These are phyloP conservation scores for Xylota segnis DNA, from an alignment of 2,888 invertebrate genomes.

Conservation along the genomic window DNA sequence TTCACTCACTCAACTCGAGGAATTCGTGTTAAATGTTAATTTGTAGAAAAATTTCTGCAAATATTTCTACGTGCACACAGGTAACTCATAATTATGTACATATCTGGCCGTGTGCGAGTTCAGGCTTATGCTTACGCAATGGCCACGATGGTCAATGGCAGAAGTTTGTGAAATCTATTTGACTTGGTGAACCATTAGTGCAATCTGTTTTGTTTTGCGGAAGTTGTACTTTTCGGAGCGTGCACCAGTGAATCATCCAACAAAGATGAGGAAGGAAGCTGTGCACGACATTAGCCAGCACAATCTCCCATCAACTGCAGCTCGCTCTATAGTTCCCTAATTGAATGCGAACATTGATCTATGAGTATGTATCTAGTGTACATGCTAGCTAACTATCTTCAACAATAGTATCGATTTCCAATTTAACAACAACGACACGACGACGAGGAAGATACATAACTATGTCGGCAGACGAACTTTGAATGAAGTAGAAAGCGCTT, in stretches of 20 bases:
- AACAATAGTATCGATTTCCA: slow-evolving; percentile 62
- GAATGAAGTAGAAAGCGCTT: slow-evolving; percentile 69
- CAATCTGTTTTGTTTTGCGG: slow-evolving; percentile 17
- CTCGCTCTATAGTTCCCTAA: slow-evolving; percentile 34
- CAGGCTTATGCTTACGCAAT: not conserved
- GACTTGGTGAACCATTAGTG: not conserved
- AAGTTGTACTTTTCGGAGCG: slow-evolving; percentile 30
- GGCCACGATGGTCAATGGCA: not conserved
- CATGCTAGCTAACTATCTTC: slow-evolving; percentile 33
- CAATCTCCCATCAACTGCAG: slow-evolving; percentile 21
- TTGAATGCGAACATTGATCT: slow-evolving; percentile 67
- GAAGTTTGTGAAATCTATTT: slow-evolving; percentile 24
- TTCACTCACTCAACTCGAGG: not conserved
- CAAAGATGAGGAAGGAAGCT: slow-evolving; percentile 57
- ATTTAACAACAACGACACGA: slow-evolving; percentile 23
- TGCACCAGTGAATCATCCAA: slow-evolving; percentile 8
- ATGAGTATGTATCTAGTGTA: not conserved
- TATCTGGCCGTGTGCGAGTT: slow-evolving; percentile 2
- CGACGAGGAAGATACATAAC: slow-evolving; percentile 42
- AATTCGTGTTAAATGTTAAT: not conserved
- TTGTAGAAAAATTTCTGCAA: not conserved
- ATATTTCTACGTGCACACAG: not conserved
- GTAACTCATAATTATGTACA: slow-evolving; percentile 9
- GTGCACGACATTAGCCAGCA: slow-evolving; percentile 49
- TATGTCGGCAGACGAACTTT: slow-evolving; percentile 26